Conservation (phyloP, 2,888 invertebrate genomes). For the Hirtodrosophila duncani region DNA sequence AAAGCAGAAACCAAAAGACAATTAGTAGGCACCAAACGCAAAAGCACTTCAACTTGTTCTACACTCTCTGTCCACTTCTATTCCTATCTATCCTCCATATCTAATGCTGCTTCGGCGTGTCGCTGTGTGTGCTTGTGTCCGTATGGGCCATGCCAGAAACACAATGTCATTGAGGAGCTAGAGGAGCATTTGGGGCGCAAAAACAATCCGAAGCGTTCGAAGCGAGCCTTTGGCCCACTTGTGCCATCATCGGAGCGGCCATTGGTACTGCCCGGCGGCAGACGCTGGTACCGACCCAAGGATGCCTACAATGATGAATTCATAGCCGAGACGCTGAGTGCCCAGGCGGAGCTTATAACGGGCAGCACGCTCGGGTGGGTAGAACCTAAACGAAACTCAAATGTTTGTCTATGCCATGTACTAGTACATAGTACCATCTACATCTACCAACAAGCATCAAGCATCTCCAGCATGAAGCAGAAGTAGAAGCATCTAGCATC, state of each 20-base stretch:
- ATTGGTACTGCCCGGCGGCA: slow-evolving; percentile 86
- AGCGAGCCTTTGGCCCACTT: slow-evolving; percentile 80
- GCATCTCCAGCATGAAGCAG: too few species aligned
- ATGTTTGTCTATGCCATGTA: too few species aligned
- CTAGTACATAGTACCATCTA: too few species aligned
- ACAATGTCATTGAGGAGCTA: slow-evolving; percentile 79
- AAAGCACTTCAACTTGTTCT: slow-evolving; percentile 45
- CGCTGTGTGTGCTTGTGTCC: slow-evolving; percentile 1
- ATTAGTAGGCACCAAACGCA: slow-evolving; percentile 62
- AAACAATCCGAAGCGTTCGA: slow-evolving; percentile 79
- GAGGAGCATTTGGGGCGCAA: slow-evolving; percentile 79
- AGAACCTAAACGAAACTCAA: slow-evolving; percentile 12
- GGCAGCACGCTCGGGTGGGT: slow-evolving; percentile 91
- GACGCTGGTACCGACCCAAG: slow-evolving; percentile 88
- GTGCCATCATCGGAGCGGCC: slow-evolving; percentile 85
- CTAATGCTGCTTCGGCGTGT: background rate
- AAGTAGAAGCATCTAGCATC: too few species aligned
- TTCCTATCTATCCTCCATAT: background rate
- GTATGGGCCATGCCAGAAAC: slow-evolving; percentile 61
- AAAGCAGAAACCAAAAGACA: slow-evolving; percentile 71
- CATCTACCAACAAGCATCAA: too few species aligned
- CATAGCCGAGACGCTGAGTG: slow-evolving; percentile 90
- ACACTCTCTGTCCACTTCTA: slow-evolving; percentile 12
- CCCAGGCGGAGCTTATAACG: slow-evolving; percentile 91
- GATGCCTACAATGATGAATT: slow-evolving; percentile 93